phyloP scores from a whole-genome alignment of 2,888 invertebrate genomes.

The Plemyria rubiginata region DNA sequence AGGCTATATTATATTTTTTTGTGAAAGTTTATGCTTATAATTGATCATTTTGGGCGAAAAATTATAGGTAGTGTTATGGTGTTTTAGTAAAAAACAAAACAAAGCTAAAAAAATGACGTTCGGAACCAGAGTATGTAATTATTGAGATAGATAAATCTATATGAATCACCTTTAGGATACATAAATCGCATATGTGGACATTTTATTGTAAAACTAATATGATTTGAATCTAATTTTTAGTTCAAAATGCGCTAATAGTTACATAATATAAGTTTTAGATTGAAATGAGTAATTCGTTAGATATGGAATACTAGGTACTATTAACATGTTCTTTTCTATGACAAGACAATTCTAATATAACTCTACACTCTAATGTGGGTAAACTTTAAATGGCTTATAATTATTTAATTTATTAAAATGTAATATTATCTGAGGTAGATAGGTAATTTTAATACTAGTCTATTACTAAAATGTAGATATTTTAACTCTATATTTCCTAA shows the following conservation, averaged over 20 bases:
- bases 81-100: too few species aligned
- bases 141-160: too few species aligned
- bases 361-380: conserved; percentile 29
- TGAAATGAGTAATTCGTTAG: conserved; percentile 6
- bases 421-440: conserved; percentile 44
- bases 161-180: too few species aligned
- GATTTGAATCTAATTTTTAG: neutral
- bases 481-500: conserved; percentile 39
- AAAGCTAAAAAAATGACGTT: too few species aligned
- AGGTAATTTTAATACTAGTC: conserved; percentile 34
- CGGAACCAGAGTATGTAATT: too few species aligned
- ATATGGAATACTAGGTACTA: conserved; percentile 24
- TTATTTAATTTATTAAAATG: conserved; percentile 27
- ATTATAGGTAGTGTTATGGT: too few species aligned
- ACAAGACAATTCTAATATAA: conserved; percentile 25
- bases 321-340: conserved; percentile 16
- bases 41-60: too few species aligned
- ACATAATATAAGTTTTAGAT: conserved; percentile 10
- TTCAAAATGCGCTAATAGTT: neutral
- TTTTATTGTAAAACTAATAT: neutral
- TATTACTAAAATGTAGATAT: conserved; percentile 32
- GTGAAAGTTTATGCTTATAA: too few species aligned
- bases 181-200: too few species aligned
- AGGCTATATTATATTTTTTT: too few species aligned
- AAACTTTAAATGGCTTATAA: conserved; percentile 36